Evolutionary conservation across 1,140 invertebrate species (phyloP).

Genomic region (Chionoecetes opilio): DNA sequence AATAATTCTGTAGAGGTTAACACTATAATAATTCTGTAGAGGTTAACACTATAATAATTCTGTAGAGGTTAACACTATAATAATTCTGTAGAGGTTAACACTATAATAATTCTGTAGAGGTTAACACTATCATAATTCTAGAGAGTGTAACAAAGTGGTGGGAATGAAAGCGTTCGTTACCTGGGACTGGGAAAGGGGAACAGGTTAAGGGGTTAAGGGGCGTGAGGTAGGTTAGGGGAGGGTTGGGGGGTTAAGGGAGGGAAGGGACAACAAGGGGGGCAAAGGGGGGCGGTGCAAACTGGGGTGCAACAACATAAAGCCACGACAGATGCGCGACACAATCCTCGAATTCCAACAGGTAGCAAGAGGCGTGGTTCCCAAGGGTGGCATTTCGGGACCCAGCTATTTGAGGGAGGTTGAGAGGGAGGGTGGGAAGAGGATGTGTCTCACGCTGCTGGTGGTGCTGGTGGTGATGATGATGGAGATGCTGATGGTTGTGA

Average conservation of each 20-base stretch:
- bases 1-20: no score
- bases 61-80: no score
- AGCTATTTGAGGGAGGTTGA: background rate
- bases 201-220: background rate
- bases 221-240: background rate
- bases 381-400: background rate
- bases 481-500: no score
- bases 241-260: background rate
- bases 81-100: no score
- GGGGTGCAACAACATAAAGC: background rate
- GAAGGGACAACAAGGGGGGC: no score
- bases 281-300: background rate
- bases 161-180: background rate
- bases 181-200: background rate
- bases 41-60: no score
- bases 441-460: background rate
- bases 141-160: no score
- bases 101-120: no score
- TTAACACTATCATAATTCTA: no score
- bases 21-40: no score
- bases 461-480: background rate
- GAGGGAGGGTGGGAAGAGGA: background rate
- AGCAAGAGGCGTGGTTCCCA: background rate
- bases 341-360: background rate
- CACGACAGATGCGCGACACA: background rate